Evolutionary conservation across 1,140 invertebrate species (phyloP).

Genomic region (Pseudomyrmex cubaensis): DNA sequence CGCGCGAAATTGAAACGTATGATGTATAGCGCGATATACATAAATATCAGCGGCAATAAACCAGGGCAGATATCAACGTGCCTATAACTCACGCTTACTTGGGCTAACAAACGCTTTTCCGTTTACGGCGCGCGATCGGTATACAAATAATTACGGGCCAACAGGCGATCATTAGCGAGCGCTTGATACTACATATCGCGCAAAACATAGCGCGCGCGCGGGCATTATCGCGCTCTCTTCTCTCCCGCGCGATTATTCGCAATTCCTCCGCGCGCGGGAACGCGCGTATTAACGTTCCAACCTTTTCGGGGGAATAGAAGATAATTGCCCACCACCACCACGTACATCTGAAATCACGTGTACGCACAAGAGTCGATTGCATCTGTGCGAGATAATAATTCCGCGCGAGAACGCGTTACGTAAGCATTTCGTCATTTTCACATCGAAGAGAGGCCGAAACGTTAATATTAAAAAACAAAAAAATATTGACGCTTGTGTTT

Average conservation of each 20-base stretch:
- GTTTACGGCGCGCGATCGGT: conserved; percentile 43
- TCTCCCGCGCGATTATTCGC: conserved; percentile 52
- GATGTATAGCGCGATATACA: conserved; percentile 68
- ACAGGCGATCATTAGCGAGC: conserved; percentile 64
- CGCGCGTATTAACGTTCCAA: not conserved
- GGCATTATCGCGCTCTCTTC: conserved; percentile 49
- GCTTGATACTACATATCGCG: conserved; percentile 58
- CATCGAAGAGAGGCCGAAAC: not conserved
- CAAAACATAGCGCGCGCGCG: conserved; percentile 52
- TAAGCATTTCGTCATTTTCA: not conserved
- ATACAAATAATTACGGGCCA: conserved; percentile 69
- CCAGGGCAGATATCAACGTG: conserved; percentile 66
- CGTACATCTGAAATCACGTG: not conserved
- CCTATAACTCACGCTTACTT: conserved; percentile 62
- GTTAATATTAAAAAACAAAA: conserved; percentile 3
- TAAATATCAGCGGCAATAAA: conserved; percentile 68
- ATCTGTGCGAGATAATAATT: conserved; percentile 8
- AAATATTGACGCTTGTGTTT: not conserved
- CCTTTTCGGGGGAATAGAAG: conserved; percentile 21
- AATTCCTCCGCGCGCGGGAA: conserved; percentile 15
- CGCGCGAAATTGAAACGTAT: conserved; percentile 65
- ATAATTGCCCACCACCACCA: not conserved
- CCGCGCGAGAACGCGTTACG: not conserved
- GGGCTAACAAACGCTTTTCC: conserved; percentile 64
- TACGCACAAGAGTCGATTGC: conserved; percentile 15